These are phyloP conservation scores for Zosterops hypoxanthus DNA, from an alignment of 2,113 vertebrate genomes.

Conservation along the genomic window DNA sequence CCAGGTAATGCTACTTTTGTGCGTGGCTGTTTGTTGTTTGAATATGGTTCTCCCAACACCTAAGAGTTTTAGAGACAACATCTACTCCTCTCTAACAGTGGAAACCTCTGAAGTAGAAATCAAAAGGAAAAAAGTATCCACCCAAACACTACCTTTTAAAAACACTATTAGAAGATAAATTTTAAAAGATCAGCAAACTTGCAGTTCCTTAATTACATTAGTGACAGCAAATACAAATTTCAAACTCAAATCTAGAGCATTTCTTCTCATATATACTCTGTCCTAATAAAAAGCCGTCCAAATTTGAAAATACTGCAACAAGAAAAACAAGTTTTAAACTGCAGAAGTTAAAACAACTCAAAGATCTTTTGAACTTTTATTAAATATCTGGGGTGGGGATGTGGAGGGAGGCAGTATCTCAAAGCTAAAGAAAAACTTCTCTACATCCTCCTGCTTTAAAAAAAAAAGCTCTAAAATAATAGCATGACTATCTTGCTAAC, in stretches of 20 bases:
- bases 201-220: not conserved
- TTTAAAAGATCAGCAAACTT: not conserved
- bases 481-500: not conserved
- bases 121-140: not conserved
- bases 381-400: not conserved
- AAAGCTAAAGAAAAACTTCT: not conserved
- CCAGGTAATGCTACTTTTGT: not conserved
- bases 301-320: not conserved
- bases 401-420: not conserved
- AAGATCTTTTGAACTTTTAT: not conserved
- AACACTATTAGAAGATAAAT: not conserved
- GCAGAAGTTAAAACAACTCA: not conserved
- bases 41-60: not conserved
- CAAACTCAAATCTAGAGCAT: not conserved
- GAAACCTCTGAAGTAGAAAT: not conserved
- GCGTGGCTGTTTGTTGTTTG: not conserved
- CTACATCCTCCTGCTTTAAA: not conserved
- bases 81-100: not conserved
- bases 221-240: not conserved
- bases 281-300: not conserved
- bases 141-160: not conserved
- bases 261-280: not conserved
- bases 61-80: not conserved
- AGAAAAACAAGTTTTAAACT: not conserved
- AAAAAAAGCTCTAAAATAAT: not conserved